Conservation (phyloP, 2,888 invertebrate genomes). For the Atrina japonica region DNA sequence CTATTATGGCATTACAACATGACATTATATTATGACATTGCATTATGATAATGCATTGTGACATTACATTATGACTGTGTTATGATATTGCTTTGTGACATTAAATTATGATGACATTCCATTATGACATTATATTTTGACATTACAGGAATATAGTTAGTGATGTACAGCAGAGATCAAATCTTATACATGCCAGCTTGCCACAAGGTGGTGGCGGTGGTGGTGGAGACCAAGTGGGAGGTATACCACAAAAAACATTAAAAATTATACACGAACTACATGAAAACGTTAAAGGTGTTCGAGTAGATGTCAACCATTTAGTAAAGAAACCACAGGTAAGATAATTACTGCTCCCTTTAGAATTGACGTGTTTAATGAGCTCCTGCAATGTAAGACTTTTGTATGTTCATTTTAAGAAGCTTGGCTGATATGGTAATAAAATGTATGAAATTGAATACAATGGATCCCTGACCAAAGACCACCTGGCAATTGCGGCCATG, state of each 20-base stretch:
- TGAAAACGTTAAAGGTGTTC: slow-evolving; percentile 63
- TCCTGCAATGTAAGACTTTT: background rate
- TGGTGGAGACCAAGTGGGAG: slow-evolving; percentile 52
- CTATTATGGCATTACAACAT: too few species aligned
- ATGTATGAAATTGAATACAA: too few species aligned
- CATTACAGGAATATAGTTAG: too few species aligned
- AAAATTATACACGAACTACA: slow-evolving; percentile 68
- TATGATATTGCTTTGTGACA: background rate
- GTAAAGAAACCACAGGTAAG: slow-evolving; percentile 64
- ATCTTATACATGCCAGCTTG: slow-evolving; percentile 52
- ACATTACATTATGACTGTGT: too few species aligned
- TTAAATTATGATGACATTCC: too few species aligned
- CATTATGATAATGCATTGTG: too few species aligned
- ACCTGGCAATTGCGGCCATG: too few species aligned
- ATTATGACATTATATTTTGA: too few species aligned
- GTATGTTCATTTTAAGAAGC: too few species aligned
- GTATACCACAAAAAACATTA: slow-evolving; percentile 53
- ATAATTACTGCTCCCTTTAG: background rate
- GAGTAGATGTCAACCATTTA: slow-evolving; percentile 59
- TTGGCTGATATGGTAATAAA: too few species aligned
- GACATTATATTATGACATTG: too few species aligned
- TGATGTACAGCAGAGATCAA: slow-evolving; percentile 65
- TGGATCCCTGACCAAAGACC: too few species aligned
- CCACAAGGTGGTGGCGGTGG: slow-evolving; percentile 41
- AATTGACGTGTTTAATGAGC: background rate